Evolutionary conservation across 2,113 vertebrate species (phyloP), one percentile per base, ranked within the genome.

Genomic region (Brachirus orientalis): DNA sequence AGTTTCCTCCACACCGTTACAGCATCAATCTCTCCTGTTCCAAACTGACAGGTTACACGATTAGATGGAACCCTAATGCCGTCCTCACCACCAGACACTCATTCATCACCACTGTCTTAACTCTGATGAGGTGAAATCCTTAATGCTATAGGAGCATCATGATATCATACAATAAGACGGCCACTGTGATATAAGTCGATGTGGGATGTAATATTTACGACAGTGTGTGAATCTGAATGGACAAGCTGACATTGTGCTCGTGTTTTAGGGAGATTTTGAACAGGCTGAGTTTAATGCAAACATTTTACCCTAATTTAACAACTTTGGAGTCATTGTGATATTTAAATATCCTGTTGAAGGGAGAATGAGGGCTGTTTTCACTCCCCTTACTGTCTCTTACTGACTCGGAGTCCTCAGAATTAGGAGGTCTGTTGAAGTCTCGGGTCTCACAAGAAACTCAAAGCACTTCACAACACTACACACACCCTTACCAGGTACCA

Each of bases 1-100:
- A 53, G 59, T 71, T 28, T 62, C 47, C 69, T 61, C 65, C 54
- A 28, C 18, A 66, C 78, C 8, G 44, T 56, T 17, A 43, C 58
- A 33, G 61, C 86, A 90, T 92, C 84, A 83, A 92, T 91, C 92
- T 90, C 69, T 13, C 59, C 64, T 18, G 59, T 20, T 75, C 38
- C 72, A 18, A n/a, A 75, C 60, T 87, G 88, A 88, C 86, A 85
- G 82, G 55, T 90, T 87, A 91, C 82, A 77, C 16, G 74, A 91
- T 93, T 92, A 92, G 75, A 17, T 16, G 10, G 69, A 33, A 84
- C 66, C 84, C 68, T 85, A 84, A 87, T 76, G 79, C 22, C 67
- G 68, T 89, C 85, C 78, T 75, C 80, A 55, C 77, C 61, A 61
- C 69, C 33, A 16, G 63, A 69, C 22, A 10, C 75, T 78, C 86